Conservation (phyloP, 1,140 invertebrate species). For the Drosophila chauvacae region DNA sequence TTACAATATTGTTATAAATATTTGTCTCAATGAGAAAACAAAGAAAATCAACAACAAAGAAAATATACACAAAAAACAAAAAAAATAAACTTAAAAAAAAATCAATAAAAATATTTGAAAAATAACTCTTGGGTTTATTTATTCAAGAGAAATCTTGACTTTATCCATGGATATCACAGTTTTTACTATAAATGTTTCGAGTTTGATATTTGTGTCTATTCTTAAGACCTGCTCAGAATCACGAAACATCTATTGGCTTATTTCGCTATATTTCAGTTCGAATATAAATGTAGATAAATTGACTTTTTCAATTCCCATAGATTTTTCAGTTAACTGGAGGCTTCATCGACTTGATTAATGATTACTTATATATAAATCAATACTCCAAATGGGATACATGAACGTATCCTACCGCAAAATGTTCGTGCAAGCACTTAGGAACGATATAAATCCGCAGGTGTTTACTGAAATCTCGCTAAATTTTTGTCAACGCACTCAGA, state of each 20-base stretch:
- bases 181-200: background rate
- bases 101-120: constrained; percentile 54
- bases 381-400: no score
- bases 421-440: background rate
- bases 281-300: background rate
- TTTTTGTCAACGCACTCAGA: no score
- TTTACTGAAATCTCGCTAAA: no score
- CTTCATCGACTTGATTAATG: background rate
- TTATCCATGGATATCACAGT: background rate
- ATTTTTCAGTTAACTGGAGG: background rate
- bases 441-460: background rate
- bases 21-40: constrained; percentile 79
- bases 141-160: background rate
- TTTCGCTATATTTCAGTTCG: background rate
- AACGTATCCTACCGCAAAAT: background rate
- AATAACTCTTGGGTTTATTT: constrained; percentile 16
- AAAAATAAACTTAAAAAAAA: constrained; percentile 38
- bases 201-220: background rate
- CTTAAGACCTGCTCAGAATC: background rate
- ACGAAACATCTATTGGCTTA: background rate
- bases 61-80: constrained; percentile 59
- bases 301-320: background rate
- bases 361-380: no score
- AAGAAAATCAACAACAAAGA: constrained; percentile 62
- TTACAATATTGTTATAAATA: constrained; percentile 82